A percentile compares a stretch with the other conserved stretches of the same genome.
Conservation (phyloP, 2,113 vertebrate genomes). For the Paradoxurus hermaphroditus region DNA sequence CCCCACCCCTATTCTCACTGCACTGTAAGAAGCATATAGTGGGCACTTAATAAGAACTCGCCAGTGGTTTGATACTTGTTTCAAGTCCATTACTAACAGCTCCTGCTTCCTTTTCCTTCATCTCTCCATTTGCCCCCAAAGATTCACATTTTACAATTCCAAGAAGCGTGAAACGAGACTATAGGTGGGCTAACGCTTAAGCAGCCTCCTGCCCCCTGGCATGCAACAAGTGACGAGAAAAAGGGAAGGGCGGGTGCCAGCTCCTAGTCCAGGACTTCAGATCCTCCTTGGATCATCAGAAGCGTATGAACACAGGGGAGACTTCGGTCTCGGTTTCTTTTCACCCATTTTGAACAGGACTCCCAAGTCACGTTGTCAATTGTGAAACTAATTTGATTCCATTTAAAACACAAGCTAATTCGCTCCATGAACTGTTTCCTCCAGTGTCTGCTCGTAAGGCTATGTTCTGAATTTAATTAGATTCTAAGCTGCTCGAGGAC, state of each 20-base stretch:
- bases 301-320: not conserved
- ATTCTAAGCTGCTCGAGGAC: not conserved
- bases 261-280: not conserved
- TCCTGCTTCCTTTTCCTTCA: not conserved
- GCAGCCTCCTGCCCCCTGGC: not conserved
- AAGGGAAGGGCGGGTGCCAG: not conserved
- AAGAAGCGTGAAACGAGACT: not conserved
- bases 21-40: not conserved
- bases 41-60: not conserved
- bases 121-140: not conserved
- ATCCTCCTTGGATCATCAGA: not conserved
- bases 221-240: not conserved
- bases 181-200: not conserved
- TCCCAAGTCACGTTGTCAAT: not conserved
- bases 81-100: not conserved
- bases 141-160: not conserved
- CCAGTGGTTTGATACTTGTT: not conserved
- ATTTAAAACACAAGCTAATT: not conserved
- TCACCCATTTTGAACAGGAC: not conserved
- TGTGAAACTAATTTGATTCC: not conserved
- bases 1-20: not conserved
- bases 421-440: not conserved
- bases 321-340: not conserved
- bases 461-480: not conserved
- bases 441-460: not conserved